A percentile compares a stretch with the other conserved stretches of the same genome.
These are phyloP conservation scores for Julus scanicus DNA, from an alignment of 2,888 invertebrate genomes.

Conservation along the genomic window DNA sequence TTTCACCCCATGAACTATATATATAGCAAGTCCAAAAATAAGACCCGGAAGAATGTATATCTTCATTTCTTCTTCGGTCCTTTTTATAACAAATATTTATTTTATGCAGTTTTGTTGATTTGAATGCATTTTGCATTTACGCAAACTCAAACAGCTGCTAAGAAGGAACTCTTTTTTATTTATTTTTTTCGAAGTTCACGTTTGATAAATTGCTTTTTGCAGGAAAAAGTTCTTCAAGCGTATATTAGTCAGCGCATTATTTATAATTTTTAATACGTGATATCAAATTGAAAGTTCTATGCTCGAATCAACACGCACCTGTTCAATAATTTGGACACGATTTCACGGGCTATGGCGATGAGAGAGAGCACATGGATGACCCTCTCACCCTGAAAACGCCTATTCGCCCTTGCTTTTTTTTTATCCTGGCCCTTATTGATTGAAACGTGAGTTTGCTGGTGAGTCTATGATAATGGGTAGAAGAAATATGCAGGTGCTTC, in stretches of 20 bases:
- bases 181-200: background rate
- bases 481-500: background rate
- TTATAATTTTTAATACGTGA: background rate
- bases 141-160: background rate
- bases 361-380: background rate
- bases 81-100: background rate
- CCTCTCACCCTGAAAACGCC: slow-evolving; percentile 19
- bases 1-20: too few species aligned
- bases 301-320: background rate
- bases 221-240: background rate
- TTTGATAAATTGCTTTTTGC: background rate
- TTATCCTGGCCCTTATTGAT: background rate
- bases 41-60: too few species aligned
- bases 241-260: background rate
- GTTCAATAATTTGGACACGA: slow-evolving; percentile 11
- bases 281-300: background rate
- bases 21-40: too few species aligned
- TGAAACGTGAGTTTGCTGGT: background rate
- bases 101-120: background rate
- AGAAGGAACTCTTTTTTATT: background rate
- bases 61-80: background rate
- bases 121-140: background rate
- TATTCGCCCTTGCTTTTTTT: slow-evolving; percentile 10
- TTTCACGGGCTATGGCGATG: background rate
- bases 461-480: background rate